phyloP scores from a whole-genome alignment of 2,797 vertebrate genomes.

The Takifugu rubripes region DNA sequence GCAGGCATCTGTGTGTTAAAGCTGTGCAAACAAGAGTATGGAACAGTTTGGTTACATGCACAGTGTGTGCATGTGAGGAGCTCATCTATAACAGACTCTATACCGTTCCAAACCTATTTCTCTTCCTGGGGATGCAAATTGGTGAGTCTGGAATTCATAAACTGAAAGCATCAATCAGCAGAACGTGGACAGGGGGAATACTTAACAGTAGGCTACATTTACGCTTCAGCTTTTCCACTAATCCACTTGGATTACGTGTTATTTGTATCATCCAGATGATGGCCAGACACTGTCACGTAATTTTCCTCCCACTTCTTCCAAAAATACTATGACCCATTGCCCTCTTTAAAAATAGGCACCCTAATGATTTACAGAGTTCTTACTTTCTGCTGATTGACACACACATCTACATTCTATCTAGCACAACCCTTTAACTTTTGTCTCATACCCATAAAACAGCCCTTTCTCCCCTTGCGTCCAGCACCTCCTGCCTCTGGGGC shows the following conservation, averaged over 20 bases:
- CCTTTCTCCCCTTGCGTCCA: not conserved
- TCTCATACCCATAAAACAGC: slow-evolving; percentile 1
- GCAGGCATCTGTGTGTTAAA: slow-evolving; percentile 16
- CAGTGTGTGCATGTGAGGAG: not conserved
- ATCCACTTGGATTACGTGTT: slow-evolving; percentile 70
- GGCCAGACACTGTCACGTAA: slow-evolving; percentile 64
- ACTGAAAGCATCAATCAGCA: slow-evolving; percentile 48
- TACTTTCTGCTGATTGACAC: slow-evolving; percentile 9
- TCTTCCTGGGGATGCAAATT: slow-evolving; percentile 15
- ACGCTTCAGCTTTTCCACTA: slow-evolving; percentile 60
- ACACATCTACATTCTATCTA: slow-evolving; percentile 41
- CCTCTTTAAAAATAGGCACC: slow-evolving; percentile 19
- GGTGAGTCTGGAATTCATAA: slow-evolving; percentile 22
- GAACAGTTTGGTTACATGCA: slow-evolving; percentile 11
- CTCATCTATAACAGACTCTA: not conserved
- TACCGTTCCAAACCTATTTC: slow-evolving; percentile 7
- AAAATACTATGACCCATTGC: slow-evolving; percentile 40
- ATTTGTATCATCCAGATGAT: slow-evolving; percentile 55
- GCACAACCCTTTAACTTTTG: slow-evolving; percentile 41
- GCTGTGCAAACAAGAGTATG: slow-evolving; percentile 24
- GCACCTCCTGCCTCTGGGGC: slow-evolving; percentile 17
- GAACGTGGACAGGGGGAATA: slow-evolving; percentile 32
- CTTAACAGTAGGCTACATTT: slow-evolving; percentile 58
- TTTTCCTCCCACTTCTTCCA: slow-evolving; percentile 26
- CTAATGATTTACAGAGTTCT: slow-evolving; percentile 4